Evolutionary conservation across 2,888 invertebrate genomes (phyloP).

Genomic region (Dolomedes plantarius): DNA sequence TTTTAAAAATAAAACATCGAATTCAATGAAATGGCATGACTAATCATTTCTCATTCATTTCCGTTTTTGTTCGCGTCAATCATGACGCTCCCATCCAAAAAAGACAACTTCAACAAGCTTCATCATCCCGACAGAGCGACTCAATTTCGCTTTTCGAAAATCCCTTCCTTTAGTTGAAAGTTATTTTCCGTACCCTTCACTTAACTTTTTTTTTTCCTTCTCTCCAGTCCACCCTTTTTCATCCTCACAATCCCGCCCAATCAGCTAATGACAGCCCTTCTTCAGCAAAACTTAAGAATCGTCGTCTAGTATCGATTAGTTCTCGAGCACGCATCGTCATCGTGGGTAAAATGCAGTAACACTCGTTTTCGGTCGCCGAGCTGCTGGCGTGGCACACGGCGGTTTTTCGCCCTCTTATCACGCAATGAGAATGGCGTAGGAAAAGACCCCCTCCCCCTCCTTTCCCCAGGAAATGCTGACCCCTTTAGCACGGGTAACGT

Average conservation of each 20-base stretch:
- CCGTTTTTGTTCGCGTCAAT: not conserved
- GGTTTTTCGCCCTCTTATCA: not conserved
- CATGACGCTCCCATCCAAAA: not conserved
- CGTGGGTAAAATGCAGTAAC: not conserved
- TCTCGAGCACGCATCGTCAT: slow-evolving; percentile 10
- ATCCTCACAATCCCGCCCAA: slow-evolving; percentile 16
- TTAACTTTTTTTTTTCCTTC: not conserved
- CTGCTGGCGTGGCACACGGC: not conserved
- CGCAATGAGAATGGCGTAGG: not conserved
- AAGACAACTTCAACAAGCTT: not conserved
- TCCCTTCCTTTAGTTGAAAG: not conserved
- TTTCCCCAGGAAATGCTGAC: too few species aligned
- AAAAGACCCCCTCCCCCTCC: too few species aligned
- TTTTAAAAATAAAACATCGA: too few species aligned
- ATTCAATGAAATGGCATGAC: too few species aligned
- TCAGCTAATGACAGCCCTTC: slow-evolving; percentile 12
- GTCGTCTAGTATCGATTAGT: not conserved
- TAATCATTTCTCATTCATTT: too few species aligned
- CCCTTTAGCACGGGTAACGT: not conserved
- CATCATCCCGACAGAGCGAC: not conserved
- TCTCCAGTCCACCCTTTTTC: not conserved
- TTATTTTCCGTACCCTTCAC: not conserved
- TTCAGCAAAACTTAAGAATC: not conserved
- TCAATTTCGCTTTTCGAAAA: not conserved
- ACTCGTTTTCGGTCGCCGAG: not conserved